Evolutionary conservation across 2,113 vertebrate species (phyloP).

Genomic region (Hirundichthys speculiger): DNA sequence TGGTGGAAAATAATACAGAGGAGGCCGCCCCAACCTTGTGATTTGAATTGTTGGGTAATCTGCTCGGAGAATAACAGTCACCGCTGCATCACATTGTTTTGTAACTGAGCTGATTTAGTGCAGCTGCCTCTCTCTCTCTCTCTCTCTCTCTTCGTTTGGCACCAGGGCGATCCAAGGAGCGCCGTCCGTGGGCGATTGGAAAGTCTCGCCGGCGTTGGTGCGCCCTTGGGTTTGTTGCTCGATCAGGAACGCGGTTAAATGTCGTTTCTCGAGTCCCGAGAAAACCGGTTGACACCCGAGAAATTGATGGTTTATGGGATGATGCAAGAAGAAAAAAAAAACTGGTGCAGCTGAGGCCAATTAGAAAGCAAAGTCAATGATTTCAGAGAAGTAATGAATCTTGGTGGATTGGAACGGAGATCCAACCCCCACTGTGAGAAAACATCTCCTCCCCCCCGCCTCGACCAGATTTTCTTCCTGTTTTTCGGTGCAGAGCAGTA

Average conservation of each 20-base stretch:
- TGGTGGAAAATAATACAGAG: neutral
- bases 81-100: conserved; percentile 1
- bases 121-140: neutral
- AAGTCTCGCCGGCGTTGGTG: neutral
- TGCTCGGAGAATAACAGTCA: neutral
- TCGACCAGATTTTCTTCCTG: neutral
- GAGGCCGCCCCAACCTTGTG: neutral
- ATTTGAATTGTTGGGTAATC: conserved; percentile 6
- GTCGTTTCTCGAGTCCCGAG: neutral
- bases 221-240: neutral
- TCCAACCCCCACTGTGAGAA: conserved; percentile 22
- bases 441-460: neutral
- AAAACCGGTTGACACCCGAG: too few species aligned
- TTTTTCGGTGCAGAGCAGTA: neutral
- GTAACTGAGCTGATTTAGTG: neutral
- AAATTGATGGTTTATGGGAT: neutral
- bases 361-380: conserved; percentile 4
- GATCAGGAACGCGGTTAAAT: neutral
- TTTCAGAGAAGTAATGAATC: conserved; percentile 24
- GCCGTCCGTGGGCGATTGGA: neutral
- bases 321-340: neutral
- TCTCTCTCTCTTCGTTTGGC: neutral
- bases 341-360: conserved; percentile 11
- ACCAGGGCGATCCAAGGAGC: neutral
- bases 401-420: conserved; percentile 13